These are phyloP conservation scores for Habropoda laboriosa DNA, from an alignment of 1,140 invertebrate species.

Conservation along the genomic window DNA sequence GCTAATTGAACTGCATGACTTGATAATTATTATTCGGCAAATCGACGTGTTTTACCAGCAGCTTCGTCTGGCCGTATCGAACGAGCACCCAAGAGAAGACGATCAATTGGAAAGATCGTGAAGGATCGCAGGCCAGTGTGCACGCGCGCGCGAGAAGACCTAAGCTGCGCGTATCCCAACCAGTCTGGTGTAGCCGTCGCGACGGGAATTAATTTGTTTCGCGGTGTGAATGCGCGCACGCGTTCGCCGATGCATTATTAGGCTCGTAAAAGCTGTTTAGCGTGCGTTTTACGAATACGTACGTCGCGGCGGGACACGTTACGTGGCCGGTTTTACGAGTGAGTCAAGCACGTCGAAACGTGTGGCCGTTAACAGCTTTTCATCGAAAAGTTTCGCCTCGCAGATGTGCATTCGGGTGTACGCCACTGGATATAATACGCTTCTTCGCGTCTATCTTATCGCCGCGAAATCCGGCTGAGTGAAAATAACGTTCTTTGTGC, in stretches of 20 bases:
- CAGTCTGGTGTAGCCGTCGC: constrained; percentile 49
- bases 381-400: constrained; percentile 7
- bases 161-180: constrained; percentile 18
- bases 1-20: neutral
- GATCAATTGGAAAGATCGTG: constrained; percentile 61
- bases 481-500: constrained; percentile 42
- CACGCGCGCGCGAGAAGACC: constrained; percentile 14
- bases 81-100: constrained; percentile 44
- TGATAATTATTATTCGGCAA: neutral
- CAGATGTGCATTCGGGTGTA: constrained; percentile 1
- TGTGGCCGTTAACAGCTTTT: constrained; percentile 14
- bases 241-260: constrained; percentile 58
- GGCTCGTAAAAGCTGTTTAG: constrained; percentile 59
- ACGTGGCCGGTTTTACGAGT: constrained; percentile 51
- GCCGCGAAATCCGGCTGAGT: constrained; percentile 29
- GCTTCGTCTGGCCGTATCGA: constrained; percentile 6
- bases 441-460: constrained; percentile 51
- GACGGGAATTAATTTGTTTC: constrained; percentile 67
- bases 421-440: constrained; percentile 16
- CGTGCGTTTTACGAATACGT: constrained; percentile 56
- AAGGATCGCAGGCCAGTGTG: constrained; percentile 58
- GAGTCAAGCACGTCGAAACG: constrained; percentile 29
- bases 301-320: constrained; percentile 51
- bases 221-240: constrained; percentile 55
- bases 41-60: constrained; percentile 26